phyloP scores from a whole-genome alignment of 2,888 invertebrate genomes.

The Tridacna gigas region DNA sequence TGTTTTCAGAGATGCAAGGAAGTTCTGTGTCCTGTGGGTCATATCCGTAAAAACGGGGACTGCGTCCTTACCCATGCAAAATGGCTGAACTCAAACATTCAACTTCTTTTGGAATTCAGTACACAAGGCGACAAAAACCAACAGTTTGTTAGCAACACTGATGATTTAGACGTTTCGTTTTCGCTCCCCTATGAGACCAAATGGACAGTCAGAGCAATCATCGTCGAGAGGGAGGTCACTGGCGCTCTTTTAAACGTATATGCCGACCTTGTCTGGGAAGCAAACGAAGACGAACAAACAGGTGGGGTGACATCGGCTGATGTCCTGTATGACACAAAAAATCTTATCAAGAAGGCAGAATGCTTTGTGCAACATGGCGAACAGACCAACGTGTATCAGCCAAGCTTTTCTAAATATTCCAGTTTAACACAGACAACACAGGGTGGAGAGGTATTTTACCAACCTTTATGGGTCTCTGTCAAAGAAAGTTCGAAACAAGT shows the following conservation, averaged over 20 bases:
- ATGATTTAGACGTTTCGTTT: background rate
- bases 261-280: constrained; percentile 1
- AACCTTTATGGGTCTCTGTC: background rate
- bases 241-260: background rate
- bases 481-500: background rate
- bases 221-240: background rate
- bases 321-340: background rate
- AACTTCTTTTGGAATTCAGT: background rate
- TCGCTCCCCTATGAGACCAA: background rate
- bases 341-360: background rate
- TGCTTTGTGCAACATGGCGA: background rate
- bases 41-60: background rate
- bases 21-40: constrained; percentile 12
- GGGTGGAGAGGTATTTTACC: background rate
- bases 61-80: background rate
- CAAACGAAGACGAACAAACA: background rate
- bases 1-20: constrained; percentile 16
- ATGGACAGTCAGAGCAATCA: background rate
- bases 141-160: background rate
- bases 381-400: background rate
- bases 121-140: background rate
- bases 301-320: background rate
- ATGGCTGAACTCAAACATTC: constrained; percentile 9
- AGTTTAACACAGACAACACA: background rate
- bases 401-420: background rate